Base-by-base conservation (phyloP, 2,797 vertebrate species). In the Amphiprion clarkii region DNA sequence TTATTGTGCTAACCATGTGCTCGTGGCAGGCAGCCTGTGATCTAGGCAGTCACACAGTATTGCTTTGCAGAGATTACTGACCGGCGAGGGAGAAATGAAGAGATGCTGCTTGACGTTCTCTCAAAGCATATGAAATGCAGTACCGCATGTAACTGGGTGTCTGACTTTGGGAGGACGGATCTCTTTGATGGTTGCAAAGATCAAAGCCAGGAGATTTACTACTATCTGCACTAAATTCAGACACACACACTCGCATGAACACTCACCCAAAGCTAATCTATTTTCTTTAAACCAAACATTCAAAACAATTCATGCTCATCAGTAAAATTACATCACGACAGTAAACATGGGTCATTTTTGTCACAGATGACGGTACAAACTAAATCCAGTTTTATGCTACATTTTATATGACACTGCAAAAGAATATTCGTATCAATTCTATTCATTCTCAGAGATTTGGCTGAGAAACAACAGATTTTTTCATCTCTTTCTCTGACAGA, bases 201-300 rank as follows among this genome's bases (percentile, higher is more conserved):
- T 95, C 93, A 95, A 95, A 95, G 90, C 78, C 74, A 63, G 55
- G 74, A 91, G 89, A 94, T 93, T 92, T 94, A 87, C 92, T 88
- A 79, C 86, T 83, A 93, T 94, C 88, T 84, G 88, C 86, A 83
- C 85, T 92, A 74, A 93, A 92, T 95, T 89, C 82, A 80, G 66
- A 13, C 9, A 23, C 55, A 13, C 21, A 19, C 29, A 4, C 55
- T 52, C 25, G n/a, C 60, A 52, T 57, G 64, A 59, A 62, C 23
- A 13, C 48, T 21, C 9, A 10, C 54, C 16, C 29, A 31, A 12
- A 63, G 14, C 67, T 61, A 54, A 76, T 76, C 68, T 71, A 42
- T 27, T 69, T 84, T 71, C 66, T 19, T 59, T 46, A 67, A 70
- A 65, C 71, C 42, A 63, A 67, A 73, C 60, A 71, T 80, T 79